Conservation (phyloP, 2,797 vertebrate genomes). For the Ptychadena robeensis region DNA sequence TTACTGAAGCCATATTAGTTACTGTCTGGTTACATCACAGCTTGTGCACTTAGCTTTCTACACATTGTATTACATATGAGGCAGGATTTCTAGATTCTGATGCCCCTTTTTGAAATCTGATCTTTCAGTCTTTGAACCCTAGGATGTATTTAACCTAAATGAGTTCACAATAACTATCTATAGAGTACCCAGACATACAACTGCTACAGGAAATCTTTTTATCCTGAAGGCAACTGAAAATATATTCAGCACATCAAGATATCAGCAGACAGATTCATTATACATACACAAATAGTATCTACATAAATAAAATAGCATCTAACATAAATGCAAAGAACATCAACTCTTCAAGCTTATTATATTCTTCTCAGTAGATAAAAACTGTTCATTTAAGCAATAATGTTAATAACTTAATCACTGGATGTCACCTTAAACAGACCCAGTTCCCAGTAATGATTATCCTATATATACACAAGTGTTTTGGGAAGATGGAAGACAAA, state of each 20-base stretch:
- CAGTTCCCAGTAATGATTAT: background rate
- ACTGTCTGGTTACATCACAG: too few species aligned
- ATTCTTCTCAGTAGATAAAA: background rate
- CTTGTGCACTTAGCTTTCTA: too few species aligned
- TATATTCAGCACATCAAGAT: background rate
- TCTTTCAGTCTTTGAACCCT: too few species aligned
- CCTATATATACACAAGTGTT: background rate
- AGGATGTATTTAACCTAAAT: too few species aligned
- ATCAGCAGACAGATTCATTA: background rate
- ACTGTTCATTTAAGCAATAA: conserved; percentile 40
- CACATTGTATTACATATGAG: too few species aligned
- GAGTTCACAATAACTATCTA: too few species aligned
- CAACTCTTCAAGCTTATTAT: background rate
- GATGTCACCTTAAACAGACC: conserved; percentile 49
- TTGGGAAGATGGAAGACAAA: conserved; percentile 13
- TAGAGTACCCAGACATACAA: background rate
- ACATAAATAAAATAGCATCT: too few species aligned
- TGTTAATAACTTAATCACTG: conserved; percentile 35
- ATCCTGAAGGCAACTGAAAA: background rate
- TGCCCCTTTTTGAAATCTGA: background rate
- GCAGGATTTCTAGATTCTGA: background rate
- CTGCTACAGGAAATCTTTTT: background rate
- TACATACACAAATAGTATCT: too few species aligned
- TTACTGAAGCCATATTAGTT: too few species aligned
- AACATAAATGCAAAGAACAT: background rate